Evolutionary conservation across 2,797 vertebrate genomes (phyloP).

Genomic region (Ficedula albicollis): DNA sequence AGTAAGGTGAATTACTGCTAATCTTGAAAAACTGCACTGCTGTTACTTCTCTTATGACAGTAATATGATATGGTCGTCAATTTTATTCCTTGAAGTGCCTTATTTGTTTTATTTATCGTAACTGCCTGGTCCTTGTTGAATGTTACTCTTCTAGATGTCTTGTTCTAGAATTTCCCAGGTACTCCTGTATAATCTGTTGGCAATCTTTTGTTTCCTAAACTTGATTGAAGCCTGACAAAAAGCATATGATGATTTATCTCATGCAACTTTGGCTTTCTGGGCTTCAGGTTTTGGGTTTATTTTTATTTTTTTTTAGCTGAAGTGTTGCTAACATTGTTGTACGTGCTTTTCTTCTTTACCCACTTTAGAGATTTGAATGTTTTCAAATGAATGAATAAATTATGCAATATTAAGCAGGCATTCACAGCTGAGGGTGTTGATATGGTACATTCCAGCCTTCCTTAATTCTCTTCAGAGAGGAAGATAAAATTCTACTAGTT

Average conservation of each 20-base stretch:
- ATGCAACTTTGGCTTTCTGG: neutral
- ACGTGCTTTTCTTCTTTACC: neutral
- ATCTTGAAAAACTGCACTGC: neutral
- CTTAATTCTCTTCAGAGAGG: neutral
- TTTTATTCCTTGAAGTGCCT: neutral
- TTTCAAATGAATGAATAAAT: neutral
- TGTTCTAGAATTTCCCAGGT: neutral
- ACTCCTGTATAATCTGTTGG: neutral
- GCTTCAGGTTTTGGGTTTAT: neutral
- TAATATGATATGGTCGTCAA: neutral
- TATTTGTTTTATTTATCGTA: neutral
- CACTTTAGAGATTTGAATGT: neutral
- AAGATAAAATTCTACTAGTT: neutral
- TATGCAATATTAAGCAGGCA: neutral
- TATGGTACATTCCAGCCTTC: neutral
- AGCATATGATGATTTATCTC: neutral
- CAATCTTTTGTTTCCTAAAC: neutral
- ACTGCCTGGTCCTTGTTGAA: neutral
- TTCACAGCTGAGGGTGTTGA: neutral
- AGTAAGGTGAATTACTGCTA: neutral
- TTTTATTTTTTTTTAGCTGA: neutral
- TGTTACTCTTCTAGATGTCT: neutral
- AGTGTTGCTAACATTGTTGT: neutral
- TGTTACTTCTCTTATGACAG: neutral
- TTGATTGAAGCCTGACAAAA: neutral